phyloP scores from a whole-genome alignment of 2,113 vertebrate species.

The Hiodon alosoides region DNA sequence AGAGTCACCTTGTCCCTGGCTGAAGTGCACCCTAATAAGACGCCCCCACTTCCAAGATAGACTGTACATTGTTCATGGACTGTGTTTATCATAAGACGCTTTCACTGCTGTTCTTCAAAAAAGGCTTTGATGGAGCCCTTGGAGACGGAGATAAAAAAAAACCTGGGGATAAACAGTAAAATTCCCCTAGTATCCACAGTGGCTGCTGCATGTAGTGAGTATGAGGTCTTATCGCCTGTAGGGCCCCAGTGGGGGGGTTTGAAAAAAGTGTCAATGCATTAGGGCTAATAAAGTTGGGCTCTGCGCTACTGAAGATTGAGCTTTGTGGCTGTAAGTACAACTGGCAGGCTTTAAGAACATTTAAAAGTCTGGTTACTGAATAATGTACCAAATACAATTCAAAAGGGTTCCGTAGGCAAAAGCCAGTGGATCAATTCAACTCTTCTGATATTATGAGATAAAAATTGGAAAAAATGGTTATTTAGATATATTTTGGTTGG shows the following conservation, averaged over 20 bases:
- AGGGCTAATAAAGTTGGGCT: too few relatives aligned
- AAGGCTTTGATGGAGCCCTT: slow-evolving; percentile 10
- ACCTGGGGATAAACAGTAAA: neutral
- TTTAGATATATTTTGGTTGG: too few relatives aligned
- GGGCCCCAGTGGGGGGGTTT: neutral
- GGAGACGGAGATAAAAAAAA: slow-evolving; percentile 2
- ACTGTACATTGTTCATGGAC: neutral
- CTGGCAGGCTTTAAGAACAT: too few relatives aligned
- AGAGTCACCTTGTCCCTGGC: slow-evolving; percentile 15
- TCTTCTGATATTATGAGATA: too few relatives aligned
- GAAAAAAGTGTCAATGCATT: too few relatives aligned
- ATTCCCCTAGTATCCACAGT: slow-evolving; percentile 14
- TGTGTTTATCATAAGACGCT: slow-evolving; percentile 3
- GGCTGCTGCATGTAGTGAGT: slow-evolving; percentile 8
- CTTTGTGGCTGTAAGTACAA: too few relatives aligned
- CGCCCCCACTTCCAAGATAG: neutral
- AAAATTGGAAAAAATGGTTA: too few relatives aligned
- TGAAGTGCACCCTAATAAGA: neutral
- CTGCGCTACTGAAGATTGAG: too few relatives aligned
- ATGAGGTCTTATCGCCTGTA: neutral
- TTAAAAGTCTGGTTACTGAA: too few relatives aligned
- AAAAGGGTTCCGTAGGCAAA: too few relatives aligned
- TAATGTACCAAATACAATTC: too few relatives aligned
- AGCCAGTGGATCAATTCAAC: too few relatives aligned
- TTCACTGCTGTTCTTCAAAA: neutral